Conservation (phyloP, 2,113 vertebrate genomes). For the Pholis gunnellus region DNA sequence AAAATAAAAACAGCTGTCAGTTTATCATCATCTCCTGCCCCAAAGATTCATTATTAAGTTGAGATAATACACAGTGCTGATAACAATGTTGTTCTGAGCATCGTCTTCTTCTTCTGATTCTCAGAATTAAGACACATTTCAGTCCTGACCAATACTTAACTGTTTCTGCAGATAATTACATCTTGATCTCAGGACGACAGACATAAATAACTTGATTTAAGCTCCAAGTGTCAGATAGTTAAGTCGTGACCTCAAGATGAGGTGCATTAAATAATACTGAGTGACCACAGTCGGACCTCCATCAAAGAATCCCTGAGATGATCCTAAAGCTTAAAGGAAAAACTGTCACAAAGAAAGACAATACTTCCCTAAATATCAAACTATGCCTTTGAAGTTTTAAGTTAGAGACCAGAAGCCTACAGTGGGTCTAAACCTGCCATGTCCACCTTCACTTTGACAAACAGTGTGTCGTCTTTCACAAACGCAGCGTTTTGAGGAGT, state of each 20-base stretch:
- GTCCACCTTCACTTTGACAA: slow-evolving; percentile 68
- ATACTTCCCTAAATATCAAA: not conserved
- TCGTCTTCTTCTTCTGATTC: not conserved
- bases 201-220: not conserved
- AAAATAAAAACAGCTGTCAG: not conserved
- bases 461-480: slow-evolving; percentile 54
- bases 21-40: not conserved
- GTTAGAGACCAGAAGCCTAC: not conserved
- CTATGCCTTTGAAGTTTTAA: not conserved
- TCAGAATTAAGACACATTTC: not conserved
- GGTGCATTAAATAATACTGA: not conserved
- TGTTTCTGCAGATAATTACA: not conserved
- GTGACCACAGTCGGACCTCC: not conserved
- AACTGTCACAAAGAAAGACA: not conserved
- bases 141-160: not conserved
- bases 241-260: not conserved
- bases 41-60: not conserved
- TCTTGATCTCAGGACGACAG: not conserved
- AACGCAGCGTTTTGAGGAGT: slow-evolving; percentile 15
- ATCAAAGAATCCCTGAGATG: not conserved
- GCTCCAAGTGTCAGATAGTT: not conserved
- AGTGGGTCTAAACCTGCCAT: slow-evolving; percentile 44
- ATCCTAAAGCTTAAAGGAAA: not conserved
- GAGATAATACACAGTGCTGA: not conserved
- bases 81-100: not conserved